A percentile compares a stretch with the other conserved stretches of the same genome.
Conservation (phyloP, 2,888 invertebrate genomes). For the Cryptocephalus moraei region DNA sequence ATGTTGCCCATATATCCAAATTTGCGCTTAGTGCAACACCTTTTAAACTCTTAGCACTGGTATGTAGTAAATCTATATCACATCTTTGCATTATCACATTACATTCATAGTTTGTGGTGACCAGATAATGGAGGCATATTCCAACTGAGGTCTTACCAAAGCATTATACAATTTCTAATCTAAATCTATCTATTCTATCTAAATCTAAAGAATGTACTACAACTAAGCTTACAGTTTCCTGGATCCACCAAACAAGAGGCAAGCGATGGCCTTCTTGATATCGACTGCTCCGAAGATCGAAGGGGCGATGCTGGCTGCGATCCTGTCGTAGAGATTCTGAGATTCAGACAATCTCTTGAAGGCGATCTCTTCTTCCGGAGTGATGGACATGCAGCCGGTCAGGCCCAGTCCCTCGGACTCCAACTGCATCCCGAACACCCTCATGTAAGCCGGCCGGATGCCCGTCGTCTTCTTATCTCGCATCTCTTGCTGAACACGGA, state of each 20-base stretch:
- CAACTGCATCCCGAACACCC: constrained; percentile 85
- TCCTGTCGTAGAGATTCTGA: constrained; percentile 78
- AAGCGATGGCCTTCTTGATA: constrained; percentile 95
- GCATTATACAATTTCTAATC: too few species aligned
- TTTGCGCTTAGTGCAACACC: too few species aligned
- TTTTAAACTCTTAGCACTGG: too few species aligned
- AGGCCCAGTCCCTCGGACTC: constrained; percentile 69
- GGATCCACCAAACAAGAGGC: constrained; percentile 83
- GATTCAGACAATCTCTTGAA: constrained; percentile 76
- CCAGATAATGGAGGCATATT: too few species aligned
- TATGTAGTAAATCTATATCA: too few species aligned
- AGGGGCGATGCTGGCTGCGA: constrained; percentile 88
- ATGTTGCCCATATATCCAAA: too few species aligned
- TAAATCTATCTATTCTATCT: too few species aligned
- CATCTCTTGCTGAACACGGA: constrained; percentile 46
- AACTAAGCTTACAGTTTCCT: constrained; percentile 1
- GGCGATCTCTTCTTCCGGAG: constrained; percentile 67
- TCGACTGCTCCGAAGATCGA: constrained; percentile 91
- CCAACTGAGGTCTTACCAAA: too few species aligned
- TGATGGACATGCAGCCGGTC: constrained; percentile 45
- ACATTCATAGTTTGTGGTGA: too few species aligned
- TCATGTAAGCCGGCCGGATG: constrained; percentile 86
- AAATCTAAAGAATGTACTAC: too few species aligned
- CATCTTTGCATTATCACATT: too few species aligned
- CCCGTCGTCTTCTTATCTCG: constrained; percentile 77